Evolutionary conservation across 2,113 vertebrate species (phyloP).

Genomic region (Puffinus mauretanicus): DNA sequence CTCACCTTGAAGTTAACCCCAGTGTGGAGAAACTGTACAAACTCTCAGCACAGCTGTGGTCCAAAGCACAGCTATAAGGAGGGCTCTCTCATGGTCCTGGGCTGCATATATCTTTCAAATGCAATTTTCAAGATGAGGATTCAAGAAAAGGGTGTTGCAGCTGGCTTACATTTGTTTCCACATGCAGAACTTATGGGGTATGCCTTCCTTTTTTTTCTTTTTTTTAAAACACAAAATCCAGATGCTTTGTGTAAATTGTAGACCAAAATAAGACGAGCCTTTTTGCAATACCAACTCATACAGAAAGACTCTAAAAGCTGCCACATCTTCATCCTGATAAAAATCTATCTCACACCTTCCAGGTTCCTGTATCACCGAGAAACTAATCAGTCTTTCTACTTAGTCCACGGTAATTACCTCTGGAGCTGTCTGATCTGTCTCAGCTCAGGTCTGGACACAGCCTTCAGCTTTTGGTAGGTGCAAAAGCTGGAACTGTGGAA

Average conservation of each 20-base stretch:
- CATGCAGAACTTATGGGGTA: not conserved
- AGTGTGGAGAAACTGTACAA: not conserved
- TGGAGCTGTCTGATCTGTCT: not conserved
- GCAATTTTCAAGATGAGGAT: not conserved
- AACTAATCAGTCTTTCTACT: not conserved
- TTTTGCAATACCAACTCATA: not conserved
- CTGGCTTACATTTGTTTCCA: not conserved
- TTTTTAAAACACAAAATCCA: not conserved
- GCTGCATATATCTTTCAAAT: not conserved
- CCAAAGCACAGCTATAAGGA: not conserved
- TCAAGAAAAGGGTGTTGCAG: not conserved
- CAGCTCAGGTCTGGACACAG: not conserved
- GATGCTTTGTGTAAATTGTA: not conserved
- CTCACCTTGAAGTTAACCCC: conserved; percentile 41
- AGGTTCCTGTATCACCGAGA: not conserved
- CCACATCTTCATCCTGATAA: not conserved
- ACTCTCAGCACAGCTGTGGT: not conserved
- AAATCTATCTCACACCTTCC: not conserved
- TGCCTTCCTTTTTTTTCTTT: not conserved
- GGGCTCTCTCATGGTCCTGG: not conserved
- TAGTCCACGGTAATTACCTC: not conserved
- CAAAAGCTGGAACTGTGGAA: not conserved
- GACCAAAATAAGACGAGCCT: not conserved
- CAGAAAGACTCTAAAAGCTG: not conserved
- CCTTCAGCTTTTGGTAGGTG: not conserved